phyloP scores from a whole-genome alignment of 2,888 invertebrate species.

The Tanypteryx hageni region DNA sequence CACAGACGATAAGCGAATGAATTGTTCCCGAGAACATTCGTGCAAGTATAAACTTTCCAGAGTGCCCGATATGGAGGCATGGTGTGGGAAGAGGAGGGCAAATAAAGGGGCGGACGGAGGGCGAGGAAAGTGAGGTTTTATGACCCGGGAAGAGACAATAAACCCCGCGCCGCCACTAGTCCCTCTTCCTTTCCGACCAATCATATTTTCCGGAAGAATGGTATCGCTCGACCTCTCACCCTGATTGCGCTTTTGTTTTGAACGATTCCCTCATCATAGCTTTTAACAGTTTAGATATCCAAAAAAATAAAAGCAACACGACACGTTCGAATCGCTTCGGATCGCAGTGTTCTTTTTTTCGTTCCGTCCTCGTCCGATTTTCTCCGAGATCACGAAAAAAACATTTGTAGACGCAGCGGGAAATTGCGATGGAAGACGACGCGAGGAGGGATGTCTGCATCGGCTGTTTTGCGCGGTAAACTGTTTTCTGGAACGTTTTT shows the following conservation, averaged over 20 bases:
- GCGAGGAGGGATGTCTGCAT: no score
- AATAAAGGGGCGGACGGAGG: neutral
- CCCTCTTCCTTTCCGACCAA: neutral
- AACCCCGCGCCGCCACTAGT: neutral
- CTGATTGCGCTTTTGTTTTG: neutral
- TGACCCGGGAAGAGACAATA: neutral
- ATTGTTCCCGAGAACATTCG: neutral
- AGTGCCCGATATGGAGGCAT: neutral
- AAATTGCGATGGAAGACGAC: no score
- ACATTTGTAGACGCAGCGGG: no score
- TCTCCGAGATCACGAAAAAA: no score
- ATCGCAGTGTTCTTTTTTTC: no score
- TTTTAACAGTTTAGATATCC: neutral
- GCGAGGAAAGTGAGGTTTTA: conserved; percentile 12
- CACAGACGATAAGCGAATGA: conserved; percentile 17
- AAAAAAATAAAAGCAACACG: neutral
- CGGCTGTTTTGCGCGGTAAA: no score
- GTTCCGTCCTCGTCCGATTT: no score
- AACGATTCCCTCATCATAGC: neutral
- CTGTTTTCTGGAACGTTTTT: no score
- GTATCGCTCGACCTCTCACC: neutral
- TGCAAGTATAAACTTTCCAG: conserved; percentile 2
- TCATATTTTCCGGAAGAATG: conserved; percentile 5
- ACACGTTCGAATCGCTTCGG: neutral
- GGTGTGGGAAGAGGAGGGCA: neutral